Evolutionary conservation across 2,888 invertebrate genomes (phyloP), one percentile per base, ranked within the genome.

Genomic region (Serripes groenlandicus): DNA sequence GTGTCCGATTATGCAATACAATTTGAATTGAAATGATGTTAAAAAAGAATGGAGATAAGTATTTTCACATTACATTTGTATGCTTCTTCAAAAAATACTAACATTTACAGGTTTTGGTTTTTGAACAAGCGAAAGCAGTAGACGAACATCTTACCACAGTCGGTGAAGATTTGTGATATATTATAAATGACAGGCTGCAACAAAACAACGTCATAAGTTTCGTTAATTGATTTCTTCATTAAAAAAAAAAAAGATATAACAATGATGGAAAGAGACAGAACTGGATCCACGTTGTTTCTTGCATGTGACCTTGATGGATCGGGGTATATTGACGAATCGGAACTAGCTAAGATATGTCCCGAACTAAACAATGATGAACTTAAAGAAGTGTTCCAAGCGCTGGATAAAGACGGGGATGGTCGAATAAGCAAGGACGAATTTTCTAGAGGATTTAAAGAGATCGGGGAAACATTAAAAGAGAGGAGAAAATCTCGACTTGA

Each of bases 361-460:
- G 95, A 95, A 35, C 94, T 96, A 73, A 94, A 95, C 5, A 94
- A 86, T 0, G 91, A 92, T 0, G 96, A 96, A 80, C 93, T 96
- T 0, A 93, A 95, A 76, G 94, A 94, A 34, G 95, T 96, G 68
- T 96, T 96, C 89, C 88, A 89, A 9, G 95, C 95, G 86, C 91
- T 96, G 73, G 96, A 96, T 88, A 94, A 94, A 75, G 95, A 96
- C 88, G 95, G 95, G 4, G 96, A 96, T 89, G 96, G 95, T 0
- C 90, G 94, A 75, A 95, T 96, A 79, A 95, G 95, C 82, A 94
- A 95, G 75, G 94, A 95, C 1, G 96, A 96, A 90, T 96, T 96
- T 88, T 94, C 95, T 3, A 92, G 94, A 73, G 96, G 96, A 3
- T 96, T 96, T 78, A 90, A 90, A 64, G 92, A 91, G 35, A 91